Percentiles rank a stretch among this genome's conserved stretches.
These are phyloP conservation scores for Perithous albicinctus DNA, from an alignment of 2,888 invertebrate genomes.

Conservation along the genomic window DNA sequence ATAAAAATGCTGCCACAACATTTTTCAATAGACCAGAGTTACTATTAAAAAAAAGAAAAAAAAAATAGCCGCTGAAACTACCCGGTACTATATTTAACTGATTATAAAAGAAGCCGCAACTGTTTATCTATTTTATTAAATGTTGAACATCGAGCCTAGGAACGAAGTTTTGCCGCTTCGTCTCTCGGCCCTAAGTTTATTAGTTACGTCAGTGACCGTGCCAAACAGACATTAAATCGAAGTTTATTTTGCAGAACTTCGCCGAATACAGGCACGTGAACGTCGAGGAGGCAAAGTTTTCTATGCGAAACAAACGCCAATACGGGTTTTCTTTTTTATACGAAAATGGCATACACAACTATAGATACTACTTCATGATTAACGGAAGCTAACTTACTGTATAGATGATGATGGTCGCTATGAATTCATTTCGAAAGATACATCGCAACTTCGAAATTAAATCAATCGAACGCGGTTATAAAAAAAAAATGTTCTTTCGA, in stretches of 20 bases:
- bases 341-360: constrained; percentile 51
- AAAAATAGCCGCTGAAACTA: constrained; percentile 53
- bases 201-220: constrained; percentile 58
- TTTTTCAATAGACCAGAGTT: constrained; percentile 64
- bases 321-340: constrained; percentile 37
- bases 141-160: constrained; percentile 58
- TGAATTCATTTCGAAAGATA: constrained; percentile 14
- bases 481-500: too few species aligned
- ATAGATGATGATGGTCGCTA: constrained; percentile 52
- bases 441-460: constrained; percentile 2
- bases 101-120: constrained; percentile 56
- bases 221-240: constrained; percentile 45
- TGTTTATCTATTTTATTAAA: constrained; percentile 66
- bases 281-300: constrained; percentile 32
- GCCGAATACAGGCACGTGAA: constrained; percentile 21
- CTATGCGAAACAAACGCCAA: constrained; percentile 34
- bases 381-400: constrained; percentile 63
- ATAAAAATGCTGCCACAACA: constrained; percentile 61
- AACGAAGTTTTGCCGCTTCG: constrained; percentile 50
- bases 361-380: constrained; percentile 53
- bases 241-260: constrained; percentile 31
- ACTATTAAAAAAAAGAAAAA: constrained; percentile 42
- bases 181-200: constrained; percentile 43
- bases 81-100: constrained; percentile 58
- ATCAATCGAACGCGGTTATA: neutral